Base-by-base conservation (phyloP, 1,140 invertebrate species). In the Hylaeus volcanicus region DNA sequence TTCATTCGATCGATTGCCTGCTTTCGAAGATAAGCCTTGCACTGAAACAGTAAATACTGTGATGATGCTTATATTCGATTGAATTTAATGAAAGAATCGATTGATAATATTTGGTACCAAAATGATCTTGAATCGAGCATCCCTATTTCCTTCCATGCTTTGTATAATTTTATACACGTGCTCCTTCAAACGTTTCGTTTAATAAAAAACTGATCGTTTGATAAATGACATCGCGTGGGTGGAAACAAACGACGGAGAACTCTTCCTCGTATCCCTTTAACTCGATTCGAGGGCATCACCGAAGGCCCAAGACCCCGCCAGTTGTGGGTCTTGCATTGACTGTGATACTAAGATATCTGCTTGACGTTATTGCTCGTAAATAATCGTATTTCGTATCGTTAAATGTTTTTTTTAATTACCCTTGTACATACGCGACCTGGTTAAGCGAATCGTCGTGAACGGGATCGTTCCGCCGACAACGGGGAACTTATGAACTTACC, bases 301-400 rank as follows among this genome's bases (percentile, higher is more conserved):
- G 76, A 79, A 86, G 43, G 80, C 63, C 65, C 37, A 79, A 56
- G 63, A 41, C 48, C 61, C 43, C 14, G 26, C 26, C 41, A 66
- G 6, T 41, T 60, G 39, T 39, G 79, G 75, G 74, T 81, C 86
- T 86, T 68, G 78, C 69, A 87, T 75, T 76, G 86, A 86, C 86
- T 87, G 86, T 87, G 86, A 87, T 87, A 86, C 82, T 87, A 86
- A 86, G 68, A 87, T 87, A 86, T 87, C 76, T 84, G 77, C 83
- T 83, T 75, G 58, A 84, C 82, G 53, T 83, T 86, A 71, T 79
- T 84, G 56, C 74, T 86, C 48, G 55, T 84, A 86, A 68, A 58
- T 80, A 83, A 64, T 82, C 58, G 72, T 79, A 68, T 79, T 84
- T 82, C 83, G 48, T 85, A 86, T 69, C 48, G 64, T 65, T 79